phyloP scores from a whole-genome alignment of 2,888 invertebrate species.

The Byasa hedistus region DNA sequence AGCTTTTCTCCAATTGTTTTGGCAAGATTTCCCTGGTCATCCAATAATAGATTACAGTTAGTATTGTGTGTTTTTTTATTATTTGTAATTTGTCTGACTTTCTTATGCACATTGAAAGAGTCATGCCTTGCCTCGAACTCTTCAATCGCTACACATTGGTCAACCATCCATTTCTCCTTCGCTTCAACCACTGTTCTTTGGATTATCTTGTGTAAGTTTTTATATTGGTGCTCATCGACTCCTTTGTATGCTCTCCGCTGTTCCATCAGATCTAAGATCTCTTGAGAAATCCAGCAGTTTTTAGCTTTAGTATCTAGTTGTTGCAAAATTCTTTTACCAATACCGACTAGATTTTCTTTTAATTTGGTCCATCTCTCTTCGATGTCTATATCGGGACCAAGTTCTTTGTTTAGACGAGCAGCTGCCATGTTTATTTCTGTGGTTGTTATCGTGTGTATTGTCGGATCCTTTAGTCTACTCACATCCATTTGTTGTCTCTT shows the following conservation, averaged over 20 bases:
- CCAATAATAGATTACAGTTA: constrained; percentile 3
- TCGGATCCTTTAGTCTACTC: background rate
- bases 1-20: constrained; percentile 2
- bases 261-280: constrained; percentile 10
- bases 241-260: constrained; percentile 11
- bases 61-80: background rate
- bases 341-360: constrained; percentile 12
- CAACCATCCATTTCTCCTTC: constrained; percentile 8
- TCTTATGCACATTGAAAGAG: constrained; percentile 4
- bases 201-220: constrained; percentile 2
- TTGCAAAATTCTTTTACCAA: constrained; percentile 12
- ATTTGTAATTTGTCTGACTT: background rate
- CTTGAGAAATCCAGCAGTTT: too few relatives aligned
- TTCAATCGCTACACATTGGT: constrained; percentile 8
- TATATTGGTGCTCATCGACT: constrained; percentile 6
- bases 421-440: background rate
- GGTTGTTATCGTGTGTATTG: background rate
- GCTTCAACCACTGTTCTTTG: too few relatives aligned
- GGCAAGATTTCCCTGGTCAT: constrained; percentile 3
- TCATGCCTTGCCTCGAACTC: background rate
- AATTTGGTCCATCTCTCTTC: constrained; percentile 15
- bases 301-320: constrained; percentile 3
- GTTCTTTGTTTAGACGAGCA: constrained; percentile 2
- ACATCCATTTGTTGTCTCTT: background rate
- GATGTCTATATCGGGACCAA: background rate